phyloP scores from a whole-genome alignment of 2,797 vertebrate species.

The Otolemur crassicaudatus region DNA sequence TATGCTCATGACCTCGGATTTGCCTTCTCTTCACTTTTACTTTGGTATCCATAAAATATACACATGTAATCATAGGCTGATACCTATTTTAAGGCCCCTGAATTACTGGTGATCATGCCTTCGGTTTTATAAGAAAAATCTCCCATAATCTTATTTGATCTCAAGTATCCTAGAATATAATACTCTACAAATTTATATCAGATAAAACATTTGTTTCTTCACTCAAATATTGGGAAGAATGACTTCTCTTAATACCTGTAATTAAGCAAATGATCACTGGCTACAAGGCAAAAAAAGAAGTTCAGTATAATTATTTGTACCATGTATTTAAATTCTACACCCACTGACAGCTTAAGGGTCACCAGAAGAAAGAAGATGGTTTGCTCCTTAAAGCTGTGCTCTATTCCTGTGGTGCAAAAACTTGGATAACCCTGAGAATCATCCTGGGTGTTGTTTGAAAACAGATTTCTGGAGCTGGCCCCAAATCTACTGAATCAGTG shows the following conservation, averaged over 20 bases:
- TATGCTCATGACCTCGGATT: neutral
- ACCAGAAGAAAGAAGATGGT: neutral
- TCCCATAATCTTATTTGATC: constrained; percentile 16
- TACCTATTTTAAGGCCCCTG: neutral
- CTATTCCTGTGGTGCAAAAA: neutral
- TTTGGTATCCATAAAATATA: neutral
- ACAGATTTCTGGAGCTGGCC: neutral
- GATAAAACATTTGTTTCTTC: constrained; percentile 33
- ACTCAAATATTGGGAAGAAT: constrained; percentile 5
- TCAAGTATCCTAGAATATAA: constrained; percentile 12
- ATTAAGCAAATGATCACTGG: constrained; percentile 25
- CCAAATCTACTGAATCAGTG: neutral
- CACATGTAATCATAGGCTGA: neutral
- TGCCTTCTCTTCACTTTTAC: neutral
- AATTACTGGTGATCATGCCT: neutral
- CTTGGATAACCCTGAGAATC: neutral
- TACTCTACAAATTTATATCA: neutral
- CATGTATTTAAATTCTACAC: neutral
- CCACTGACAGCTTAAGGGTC: neutral
- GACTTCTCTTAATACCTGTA: neutral
- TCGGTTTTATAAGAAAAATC: neutral
- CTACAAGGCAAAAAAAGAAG: neutral
- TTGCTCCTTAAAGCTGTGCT: neutral
- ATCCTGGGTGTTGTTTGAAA: neutral
- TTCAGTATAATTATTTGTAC: neutral